Evolutionary conservation across 2,888 invertebrate species (phyloP).

Genomic region (Thymelicus acteon): DNA sequence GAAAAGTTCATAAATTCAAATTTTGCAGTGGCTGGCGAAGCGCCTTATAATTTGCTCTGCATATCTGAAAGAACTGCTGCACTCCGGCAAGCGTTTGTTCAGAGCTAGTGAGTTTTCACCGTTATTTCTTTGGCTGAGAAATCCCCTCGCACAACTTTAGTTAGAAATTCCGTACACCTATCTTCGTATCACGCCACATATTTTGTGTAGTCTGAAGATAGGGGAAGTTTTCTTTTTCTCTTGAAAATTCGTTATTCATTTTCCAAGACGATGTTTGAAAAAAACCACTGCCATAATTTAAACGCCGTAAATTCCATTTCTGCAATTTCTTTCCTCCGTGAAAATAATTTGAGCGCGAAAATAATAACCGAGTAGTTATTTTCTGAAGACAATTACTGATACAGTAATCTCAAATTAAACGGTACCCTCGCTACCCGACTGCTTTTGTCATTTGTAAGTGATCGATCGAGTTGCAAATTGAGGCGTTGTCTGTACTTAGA

Average conservation of each 20-base stretch:
- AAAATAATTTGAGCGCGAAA: constrained; percentile 6
- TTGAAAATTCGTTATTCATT: constrained; percentile 53
- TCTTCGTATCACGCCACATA: constrained; percentile 71
- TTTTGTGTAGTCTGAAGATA: constrained; percentile 66
- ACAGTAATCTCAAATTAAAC: no score
- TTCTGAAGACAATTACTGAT: neutral
- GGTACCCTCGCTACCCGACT: neutral
- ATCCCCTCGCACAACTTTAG: constrained; percentile 70
- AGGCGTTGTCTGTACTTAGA: no score
- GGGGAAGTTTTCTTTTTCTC: constrained; percentile 62
- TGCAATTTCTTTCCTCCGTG: constrained; percentile 21
- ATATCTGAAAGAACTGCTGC: constrained; percentile 59
- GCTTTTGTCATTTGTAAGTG: neutral
- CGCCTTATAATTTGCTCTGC: constrained; percentile 65
- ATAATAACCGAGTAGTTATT: neutral
- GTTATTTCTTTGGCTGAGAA: constrained; percentile 70
- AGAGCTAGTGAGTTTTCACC: constrained; percentile 61
- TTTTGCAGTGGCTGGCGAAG: constrained; percentile 54
- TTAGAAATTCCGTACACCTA: constrained; percentile 74
- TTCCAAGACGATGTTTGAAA: constrained; percentile 43
- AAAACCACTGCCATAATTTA: constrained; percentile 41
- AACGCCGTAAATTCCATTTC: constrained; percentile 38
- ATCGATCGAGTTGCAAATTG: neutral
- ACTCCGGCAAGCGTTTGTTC: constrained; percentile 57
- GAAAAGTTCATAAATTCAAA: constrained; percentile 66